Conservation (phyloP, 1,140 invertebrate species). For the Drosophila sechellia region DNA sequence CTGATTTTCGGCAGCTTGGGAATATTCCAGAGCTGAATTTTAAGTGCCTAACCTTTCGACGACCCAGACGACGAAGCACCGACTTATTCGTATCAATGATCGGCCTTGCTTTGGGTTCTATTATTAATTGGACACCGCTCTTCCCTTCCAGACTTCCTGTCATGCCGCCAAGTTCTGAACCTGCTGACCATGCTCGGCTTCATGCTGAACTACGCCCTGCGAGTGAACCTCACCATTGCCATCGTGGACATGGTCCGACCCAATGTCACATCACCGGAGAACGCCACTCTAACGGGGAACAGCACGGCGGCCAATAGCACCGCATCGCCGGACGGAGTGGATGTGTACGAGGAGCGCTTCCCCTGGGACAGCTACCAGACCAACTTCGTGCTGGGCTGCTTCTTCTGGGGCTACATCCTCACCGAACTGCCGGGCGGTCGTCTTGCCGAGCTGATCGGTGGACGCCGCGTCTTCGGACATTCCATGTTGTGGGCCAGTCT, state of each 20-base stretch:
- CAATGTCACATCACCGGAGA: constrained; percentile 74
- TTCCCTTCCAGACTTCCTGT: constrained; percentile 87
- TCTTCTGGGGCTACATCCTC: constrained; percentile 96
- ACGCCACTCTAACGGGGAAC: constrained; percentile 43
- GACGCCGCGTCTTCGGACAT: constrained; percentile 91
- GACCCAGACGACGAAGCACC: constrained; percentile 14
- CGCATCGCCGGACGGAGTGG: constrained; percentile 26
- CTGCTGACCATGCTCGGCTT: constrained; percentile 94
- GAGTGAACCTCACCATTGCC: constrained; percentile 95
- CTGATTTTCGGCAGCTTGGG: constrained; percentile 3
- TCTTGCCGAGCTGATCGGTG: constrained; percentile 92
- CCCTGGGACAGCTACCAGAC: constrained; percentile 90
- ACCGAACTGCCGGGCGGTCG: constrained; percentile 94
- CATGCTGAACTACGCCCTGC: constrained; percentile 94
- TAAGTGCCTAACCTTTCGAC: constrained; percentile 33
- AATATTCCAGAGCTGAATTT: constrained; percentile 47
- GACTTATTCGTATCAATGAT: constrained; percentile 12
- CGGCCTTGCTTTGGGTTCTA: background rate
- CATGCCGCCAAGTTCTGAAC: constrained; percentile 92
- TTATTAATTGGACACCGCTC: constrained; percentile 10
- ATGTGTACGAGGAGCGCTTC: constrained; percentile 85
- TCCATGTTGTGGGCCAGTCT: constrained; percentile 93
- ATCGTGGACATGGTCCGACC: constrained; percentile 92
- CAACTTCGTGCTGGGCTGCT: constrained; percentile 92
- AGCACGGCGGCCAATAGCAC: constrained; percentile 42